A percentile compares a stretch with the other conserved stretches of the same genome.
These are phyloP conservation scores for Heliothis peltigera DNA, from an alignment of 2,888 invertebrate species.

Conservation along the genomic window DNA sequence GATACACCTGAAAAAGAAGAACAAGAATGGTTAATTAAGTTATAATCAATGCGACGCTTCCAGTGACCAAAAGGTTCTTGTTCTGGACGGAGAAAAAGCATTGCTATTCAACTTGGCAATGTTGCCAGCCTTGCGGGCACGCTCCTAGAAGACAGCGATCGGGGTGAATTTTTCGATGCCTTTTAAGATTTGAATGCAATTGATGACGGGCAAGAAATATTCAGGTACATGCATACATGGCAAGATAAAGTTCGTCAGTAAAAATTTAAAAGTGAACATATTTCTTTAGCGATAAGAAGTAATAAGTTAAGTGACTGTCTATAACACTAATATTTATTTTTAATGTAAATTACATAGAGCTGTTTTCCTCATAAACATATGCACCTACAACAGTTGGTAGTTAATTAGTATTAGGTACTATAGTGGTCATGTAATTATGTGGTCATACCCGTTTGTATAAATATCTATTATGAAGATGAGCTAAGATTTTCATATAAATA, in stretches of 20 bases:
- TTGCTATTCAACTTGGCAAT: too few species aligned
- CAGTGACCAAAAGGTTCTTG: background rate
- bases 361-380: constrained; percentile 39
- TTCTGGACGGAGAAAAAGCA: too few species aligned
- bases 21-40: constrained; percentile 3
- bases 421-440: background rate
- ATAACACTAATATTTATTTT: constrained; percentile 6
- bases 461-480: background rate
- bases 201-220: too few species aligned
- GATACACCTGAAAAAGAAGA: constrained; percentile 48
- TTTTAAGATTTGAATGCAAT: too few species aligned
- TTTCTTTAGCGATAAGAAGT: background rate
- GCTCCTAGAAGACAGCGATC: too few species aligned
- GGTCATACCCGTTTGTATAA: background rate
- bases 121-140: too few species aligned
- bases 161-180: too few species aligned
- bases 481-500: background rate
- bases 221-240: too few species aligned
- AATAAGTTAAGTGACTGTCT: constrained; percentile 17
- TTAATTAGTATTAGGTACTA: constrained; percentile 11
- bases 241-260: too few species aligned
- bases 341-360: constrained; percentile 4
- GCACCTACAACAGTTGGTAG: constrained; percentile 12
- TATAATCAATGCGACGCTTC: background rate
- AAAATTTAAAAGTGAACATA: too few species aligned